Percentiles rank a stretch among this genome's conserved stretches.
Evolutionary conservation across 2,888 invertebrate species (phyloP).

Genomic region (Phortica okadai): DNA sequence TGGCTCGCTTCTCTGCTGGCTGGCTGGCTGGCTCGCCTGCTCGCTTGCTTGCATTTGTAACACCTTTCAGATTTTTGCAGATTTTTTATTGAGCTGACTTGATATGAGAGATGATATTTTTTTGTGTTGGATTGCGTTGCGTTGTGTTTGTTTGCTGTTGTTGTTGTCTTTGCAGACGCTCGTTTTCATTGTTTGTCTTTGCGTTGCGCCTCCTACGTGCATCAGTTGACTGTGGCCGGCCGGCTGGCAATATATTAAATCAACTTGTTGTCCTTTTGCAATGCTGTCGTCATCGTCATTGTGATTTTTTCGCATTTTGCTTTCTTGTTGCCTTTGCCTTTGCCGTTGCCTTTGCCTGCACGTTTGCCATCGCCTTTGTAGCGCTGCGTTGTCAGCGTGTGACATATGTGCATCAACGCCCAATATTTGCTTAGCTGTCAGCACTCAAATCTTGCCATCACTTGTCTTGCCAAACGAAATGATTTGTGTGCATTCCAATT

Average conservation of each 20-base stretch:
- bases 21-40: too few species aligned
- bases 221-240: not conserved
- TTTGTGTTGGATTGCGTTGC: not conserved
- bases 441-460: conserved; percentile 35
- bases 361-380: conserved; percentile 1
- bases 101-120: conserved; percentile 31
- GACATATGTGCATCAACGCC: conserved; percentile 73
- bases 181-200: conserved; percentile 40
- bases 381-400: conserved; percentile 66
- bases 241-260: conserved; percentile 25
- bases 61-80: conserved; percentile 70
- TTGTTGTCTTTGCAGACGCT: not conserved
- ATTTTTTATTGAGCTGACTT: conserved; percentile 62
- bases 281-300: conserved; percentile 1
- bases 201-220: conserved; percentile 12
- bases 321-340: conserved; percentile 15
- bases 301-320: not conserved
- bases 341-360: not conserved
- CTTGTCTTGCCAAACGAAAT: conserved; percentile 23
- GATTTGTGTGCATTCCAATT: conserved; percentile 26
- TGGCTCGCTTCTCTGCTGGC: too few species aligned
- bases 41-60: conserved; percentile 52
- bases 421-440: conserved; percentile 59
- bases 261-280: conserved; percentile 28
- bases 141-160: not conserved